Evolutionary conservation across 2,797 vertebrate species (phyloP).

Genomic region (Huso huso): DNA sequence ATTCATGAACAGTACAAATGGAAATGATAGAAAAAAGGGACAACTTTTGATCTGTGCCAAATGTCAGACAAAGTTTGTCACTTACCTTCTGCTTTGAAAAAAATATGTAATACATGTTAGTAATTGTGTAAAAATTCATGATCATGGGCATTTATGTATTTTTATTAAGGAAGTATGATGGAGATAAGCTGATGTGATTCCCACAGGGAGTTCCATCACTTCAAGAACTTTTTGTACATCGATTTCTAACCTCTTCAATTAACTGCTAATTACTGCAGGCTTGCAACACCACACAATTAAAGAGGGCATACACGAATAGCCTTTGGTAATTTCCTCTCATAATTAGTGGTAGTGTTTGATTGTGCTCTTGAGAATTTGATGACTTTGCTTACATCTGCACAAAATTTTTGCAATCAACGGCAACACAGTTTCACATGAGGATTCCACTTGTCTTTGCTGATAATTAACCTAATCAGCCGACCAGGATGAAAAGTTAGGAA

Average conservation of each 20-base stretch:
- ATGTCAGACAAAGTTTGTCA: no score
- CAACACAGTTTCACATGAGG: conserved; percentile 21
- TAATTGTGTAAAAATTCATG: no score
- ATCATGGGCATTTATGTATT: no score
- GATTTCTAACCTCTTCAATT: conserved; percentile 18
- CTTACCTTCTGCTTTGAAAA: no score
- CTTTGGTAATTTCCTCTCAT: conserved; percentile 20
- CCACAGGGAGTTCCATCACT: not conserved
- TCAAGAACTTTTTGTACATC: conserved; percentile 4
- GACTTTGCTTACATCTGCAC: conserved; percentile 22
- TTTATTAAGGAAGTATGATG: no score
- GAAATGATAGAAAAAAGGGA: no score
- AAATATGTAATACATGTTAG: no score
- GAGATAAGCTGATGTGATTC: not conserved
- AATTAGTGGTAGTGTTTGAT: conserved; percentile 18
- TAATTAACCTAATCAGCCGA: no score
- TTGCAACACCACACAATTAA: conserved; percentile 10
- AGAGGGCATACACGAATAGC: not conserved
- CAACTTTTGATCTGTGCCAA: no score
- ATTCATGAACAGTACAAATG: no score
- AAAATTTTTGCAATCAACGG: conserved; percentile 20
- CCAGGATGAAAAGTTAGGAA: no score
- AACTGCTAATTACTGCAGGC: conserved; percentile 16
- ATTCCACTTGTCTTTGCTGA: not conserved
- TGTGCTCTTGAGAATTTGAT: conserved; percentile 12